Percentiles rank a stretch among this genome's conserved stretches.
Conservation (phyloP, 2,888 invertebrate genomes). For the Folsomia candida region DNA sequence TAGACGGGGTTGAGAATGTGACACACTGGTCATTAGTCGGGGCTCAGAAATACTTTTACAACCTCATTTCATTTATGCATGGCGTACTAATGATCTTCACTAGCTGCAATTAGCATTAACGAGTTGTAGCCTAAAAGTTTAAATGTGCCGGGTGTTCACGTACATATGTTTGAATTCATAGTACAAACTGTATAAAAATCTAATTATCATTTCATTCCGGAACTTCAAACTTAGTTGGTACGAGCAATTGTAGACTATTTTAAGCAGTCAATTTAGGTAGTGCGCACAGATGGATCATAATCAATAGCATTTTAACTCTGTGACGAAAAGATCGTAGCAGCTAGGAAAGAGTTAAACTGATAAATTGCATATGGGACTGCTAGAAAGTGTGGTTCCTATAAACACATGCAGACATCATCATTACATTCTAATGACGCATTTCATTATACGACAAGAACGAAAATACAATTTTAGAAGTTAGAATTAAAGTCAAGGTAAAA, state of each 20-base stretch:
- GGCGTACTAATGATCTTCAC: background rate
- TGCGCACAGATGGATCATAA: too few species aligned
- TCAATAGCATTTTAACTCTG: too few species aligned
- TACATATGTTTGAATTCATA: background rate
- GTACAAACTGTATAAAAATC: background rate
- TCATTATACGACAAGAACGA: background rate
- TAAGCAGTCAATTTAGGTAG: too few species aligned
- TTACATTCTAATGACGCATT: background rate
- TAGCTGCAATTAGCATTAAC: background rate
- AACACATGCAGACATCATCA: too few species aligned
- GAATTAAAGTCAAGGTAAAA: background rate
- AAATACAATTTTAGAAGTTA: background rate
- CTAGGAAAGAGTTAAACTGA: too few species aligned
- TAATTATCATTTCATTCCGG: background rate
- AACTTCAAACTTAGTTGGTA: background rate
- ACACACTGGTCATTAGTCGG: background rate
- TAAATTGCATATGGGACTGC: too few species aligned
- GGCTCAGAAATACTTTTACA: background rate
- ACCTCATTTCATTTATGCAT: background rate
- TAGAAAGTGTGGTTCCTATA: too few species aligned
- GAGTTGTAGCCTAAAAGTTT: background rate
- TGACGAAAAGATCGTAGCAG: too few species aligned
- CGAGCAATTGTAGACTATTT: too few species aligned
- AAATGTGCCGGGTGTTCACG: background rate
- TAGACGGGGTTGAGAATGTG: background rate